Evolutionary conservation across 2,888 invertebrate species (phyloP).

Genomic region (Lypha dubia): DNA sequence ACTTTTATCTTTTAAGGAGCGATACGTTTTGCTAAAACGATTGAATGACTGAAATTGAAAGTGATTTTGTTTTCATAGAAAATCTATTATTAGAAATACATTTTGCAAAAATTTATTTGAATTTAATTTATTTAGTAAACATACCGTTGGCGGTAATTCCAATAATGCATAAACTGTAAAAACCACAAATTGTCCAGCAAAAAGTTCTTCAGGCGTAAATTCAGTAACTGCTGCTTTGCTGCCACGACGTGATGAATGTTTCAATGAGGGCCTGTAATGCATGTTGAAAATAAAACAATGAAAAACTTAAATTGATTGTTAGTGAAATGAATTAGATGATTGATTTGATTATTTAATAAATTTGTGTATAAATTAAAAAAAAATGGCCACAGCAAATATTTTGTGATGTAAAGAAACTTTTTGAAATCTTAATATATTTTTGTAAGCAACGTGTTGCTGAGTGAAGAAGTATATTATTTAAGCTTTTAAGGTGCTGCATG

Average conservation of each 20-base stretch:
- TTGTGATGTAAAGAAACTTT: not conserved
- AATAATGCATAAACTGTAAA: slow-evolving; percentile 83
- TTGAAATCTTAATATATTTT: not conserved
- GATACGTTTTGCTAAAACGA: slow-evolving; percentile 82
- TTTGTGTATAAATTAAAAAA: not conserved
- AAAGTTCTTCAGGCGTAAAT: slow-evolving; percentile 80
- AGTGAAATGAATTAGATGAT: slow-evolving; percentile 1
- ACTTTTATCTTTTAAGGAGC: slow-evolving; percentile 82
- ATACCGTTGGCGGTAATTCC: slow-evolving; percentile 82
- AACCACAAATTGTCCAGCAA: slow-evolving; percentile 83
- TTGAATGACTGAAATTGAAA: slow-evolving; percentile 78
- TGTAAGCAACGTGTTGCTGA: not conserved
- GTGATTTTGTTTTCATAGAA: slow-evolving; percentile 15
- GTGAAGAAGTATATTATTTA: not conserved
- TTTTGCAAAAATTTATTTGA: not conserved
- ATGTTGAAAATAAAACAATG: slow-evolving; percentile 27
- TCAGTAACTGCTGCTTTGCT: slow-evolving; percentile 71
- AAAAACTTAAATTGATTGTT: slow-evolving; percentile 46
- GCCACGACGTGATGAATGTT: slow-evolving; percentile 74
- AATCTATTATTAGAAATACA: slow-evolving; percentile 22
- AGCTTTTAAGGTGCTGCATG: too few species aligned
- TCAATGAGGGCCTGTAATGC: slow-evolving; percentile 76
- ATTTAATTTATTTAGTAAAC: slow-evolving; percentile 65
- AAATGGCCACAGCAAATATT: not conserved
- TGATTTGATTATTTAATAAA: slow-evolving; percentile 48